Evolutionary conservation across 2,797 vertebrate species (phyloP).

Genomic region (Tragopan temminckii): DNA sequence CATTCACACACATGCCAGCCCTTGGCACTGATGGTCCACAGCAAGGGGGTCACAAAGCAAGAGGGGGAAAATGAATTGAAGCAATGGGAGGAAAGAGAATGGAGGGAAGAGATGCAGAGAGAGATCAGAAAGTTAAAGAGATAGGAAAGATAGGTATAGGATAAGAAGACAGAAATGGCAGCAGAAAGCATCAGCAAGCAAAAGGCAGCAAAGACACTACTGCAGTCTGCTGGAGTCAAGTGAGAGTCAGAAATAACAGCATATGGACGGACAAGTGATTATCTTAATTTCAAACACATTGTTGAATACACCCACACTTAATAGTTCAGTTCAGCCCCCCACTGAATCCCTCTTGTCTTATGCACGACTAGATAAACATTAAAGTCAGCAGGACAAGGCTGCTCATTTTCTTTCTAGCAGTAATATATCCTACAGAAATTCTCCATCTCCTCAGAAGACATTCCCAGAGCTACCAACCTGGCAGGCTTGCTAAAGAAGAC

Average conservation of each 20-base stretch:
- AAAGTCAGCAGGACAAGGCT: not conserved
- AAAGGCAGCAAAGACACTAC: not conserved
- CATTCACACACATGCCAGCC: not conserved
- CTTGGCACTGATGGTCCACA: not conserved
- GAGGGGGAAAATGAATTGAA: rapidly evolving
- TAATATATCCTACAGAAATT: not conserved
- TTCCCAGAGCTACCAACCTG: not conserved
- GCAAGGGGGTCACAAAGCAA: not conserved
- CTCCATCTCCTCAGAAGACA: not conserved
- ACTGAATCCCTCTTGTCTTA: not conserved
- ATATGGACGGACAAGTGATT: not conserved
- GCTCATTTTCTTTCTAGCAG: not conserved
- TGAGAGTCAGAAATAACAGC: not conserved
- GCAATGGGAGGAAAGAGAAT: not conserved
- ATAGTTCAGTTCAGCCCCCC: not conserved
- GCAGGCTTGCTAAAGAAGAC: not conserved
- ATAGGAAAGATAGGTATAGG: rapidly evolving
- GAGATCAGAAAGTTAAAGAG: not conserved
- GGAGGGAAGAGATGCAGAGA: not conserved
- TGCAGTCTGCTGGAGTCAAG: not conserved
- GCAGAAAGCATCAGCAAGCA: not conserved
- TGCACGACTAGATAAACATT: not conserved
- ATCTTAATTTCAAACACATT: not conserved
- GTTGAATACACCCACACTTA: not conserved
- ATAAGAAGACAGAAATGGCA: not conserved